Base-by-base conservation (phyloP, 2,797 vertebrate species). In the Todus mexicanus region DNA sequence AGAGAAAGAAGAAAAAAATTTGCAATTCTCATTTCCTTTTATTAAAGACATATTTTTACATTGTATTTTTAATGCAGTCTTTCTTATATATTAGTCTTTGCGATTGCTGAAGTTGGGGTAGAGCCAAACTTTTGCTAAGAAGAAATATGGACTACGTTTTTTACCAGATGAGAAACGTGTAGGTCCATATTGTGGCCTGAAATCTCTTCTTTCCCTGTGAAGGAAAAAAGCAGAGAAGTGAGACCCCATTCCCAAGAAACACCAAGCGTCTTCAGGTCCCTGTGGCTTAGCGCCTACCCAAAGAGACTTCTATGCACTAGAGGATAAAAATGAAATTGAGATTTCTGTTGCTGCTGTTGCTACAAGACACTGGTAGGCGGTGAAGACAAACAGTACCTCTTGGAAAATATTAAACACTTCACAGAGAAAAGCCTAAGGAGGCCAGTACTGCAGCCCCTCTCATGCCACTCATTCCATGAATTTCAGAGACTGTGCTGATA, bases 1-100 rank as follows among this genome's bases (percentile, higher is more conserved):
- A 86, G 89, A 92, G 66, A 87, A 93, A 65, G 65, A 81, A 94
- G 79, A 84, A 89, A 43, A 47, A 75, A 87, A 23, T 95, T 96
- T 87, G 76, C 83, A 95, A 87, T 92, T 84, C 79, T 75, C 19
- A 7, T 72, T 74, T 80, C 81, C 35, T 76, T 96, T 96, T 95
- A 96, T 95, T 94, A 95, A 96, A 94, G 91, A 86, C 79, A 79
- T 88, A 92, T 91, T 93, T 97, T 96, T 84, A 90, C 71, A 23
- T 85, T 91, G 71, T 61, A 54, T 71, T 89, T 92, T 87, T 89
- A 87, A 86, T 45, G 54, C 60, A 47, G 47, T 64, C 77, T 72
- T 92, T 74, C n/a, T 54, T 93, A 73, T 56, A 26, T 31, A 75
- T 78, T 73, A 85, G 45, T 38, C 63, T 63, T 33, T 54, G 48